Evolutionary conservation across 2,113 vertebrate genomes (phyloP).

Genomic region (Scalopus aquaticus): DNA sequence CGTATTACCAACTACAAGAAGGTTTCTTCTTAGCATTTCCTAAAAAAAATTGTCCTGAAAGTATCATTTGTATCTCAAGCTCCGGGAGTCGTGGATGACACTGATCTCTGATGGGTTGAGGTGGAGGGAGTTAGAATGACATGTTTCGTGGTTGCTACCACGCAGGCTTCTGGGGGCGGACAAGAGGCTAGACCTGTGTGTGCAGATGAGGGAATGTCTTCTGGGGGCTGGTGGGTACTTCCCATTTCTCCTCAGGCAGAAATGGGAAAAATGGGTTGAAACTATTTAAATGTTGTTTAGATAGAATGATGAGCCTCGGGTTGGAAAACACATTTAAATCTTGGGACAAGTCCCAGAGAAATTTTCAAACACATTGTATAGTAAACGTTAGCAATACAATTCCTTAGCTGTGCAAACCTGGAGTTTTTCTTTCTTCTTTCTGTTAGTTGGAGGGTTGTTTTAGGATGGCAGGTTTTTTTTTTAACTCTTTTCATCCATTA

Average conservation of each 20-base stretch:
- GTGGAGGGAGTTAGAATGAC: too few species aligned
- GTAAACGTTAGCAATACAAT: neutral
- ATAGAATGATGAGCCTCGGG: neutral
- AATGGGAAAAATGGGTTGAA: neutral
- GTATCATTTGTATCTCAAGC: neutral
- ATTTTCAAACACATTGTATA: neutral
- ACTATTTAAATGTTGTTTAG: neutral
- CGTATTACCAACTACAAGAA: neutral
- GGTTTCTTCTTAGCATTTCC: neutral
- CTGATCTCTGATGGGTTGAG: rapidly evolving
- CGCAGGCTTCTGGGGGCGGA: neutral
- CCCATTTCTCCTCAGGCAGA: neutral
- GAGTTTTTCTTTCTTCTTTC: neutral
- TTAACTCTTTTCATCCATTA: neutral
- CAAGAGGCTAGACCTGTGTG: neutral
- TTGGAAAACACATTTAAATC: constrained; percentile 10
- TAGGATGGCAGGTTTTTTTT: neutral
- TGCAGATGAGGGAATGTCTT: neutral
- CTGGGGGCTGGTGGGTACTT: neutral
- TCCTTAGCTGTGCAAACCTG: neutral
- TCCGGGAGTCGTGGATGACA: neutral
- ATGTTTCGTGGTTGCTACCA: neutral
- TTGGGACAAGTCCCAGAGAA: neutral
- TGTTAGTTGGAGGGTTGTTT: neutral
- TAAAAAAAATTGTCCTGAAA: neutral